Evolutionary conservation across 2,113 vertebrate species (phyloP), one percentile per base, ranked within the genome.

Genomic region (Heterotis niloticus): DNA sequence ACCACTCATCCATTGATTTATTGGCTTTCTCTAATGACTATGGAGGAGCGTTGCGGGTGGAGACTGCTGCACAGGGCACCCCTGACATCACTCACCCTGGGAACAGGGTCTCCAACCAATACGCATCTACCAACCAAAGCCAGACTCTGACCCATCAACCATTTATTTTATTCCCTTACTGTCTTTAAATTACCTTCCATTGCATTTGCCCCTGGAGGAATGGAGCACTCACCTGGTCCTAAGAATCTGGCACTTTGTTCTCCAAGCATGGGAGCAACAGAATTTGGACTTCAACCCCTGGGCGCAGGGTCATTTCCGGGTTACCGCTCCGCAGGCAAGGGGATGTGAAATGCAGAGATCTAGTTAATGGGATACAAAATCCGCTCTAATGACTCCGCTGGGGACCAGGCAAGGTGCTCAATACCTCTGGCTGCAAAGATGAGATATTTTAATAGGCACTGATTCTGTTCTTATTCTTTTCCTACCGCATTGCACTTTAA

Each of bases 1-100:
- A 83, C 88, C 89, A 85, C 88, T 90, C 84, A 85, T 83, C 85
- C 85, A 88, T 88, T 86, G 88, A 91, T 91, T 90, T 85, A 90
- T 88, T 78, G 83, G 81, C 52, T 83, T 70, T 84, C 86, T 86
- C 85, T 90, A 89, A 90, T 90, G 89, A 89, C 81, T 81, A 81
- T 65, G 74, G 76, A 81, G 73, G 82, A 77, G 54, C 57, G 67
- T 52, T 70, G 60, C 74, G 0, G n/a, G 70, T 59, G 51, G 18
- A 68, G 18, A 68, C 24, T 56, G 59, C 23, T 57, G 71, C 23
- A 56, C 11, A 12, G 52, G 57, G 71, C 5, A 57, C n/a, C 57
- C 54, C 71, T 26, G 51, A n/a, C 24, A 26, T 28, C 24, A 67
- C 59, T 75, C 29, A 60, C 77, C 72, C 60, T 57, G 24, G 54